A percentile compares a stretch with the other conserved stretches of the same genome.
phyloP scores from a whole-genome alignment of 92 coral and sea anemone species.

The Siderastrea siderea region DNA sequence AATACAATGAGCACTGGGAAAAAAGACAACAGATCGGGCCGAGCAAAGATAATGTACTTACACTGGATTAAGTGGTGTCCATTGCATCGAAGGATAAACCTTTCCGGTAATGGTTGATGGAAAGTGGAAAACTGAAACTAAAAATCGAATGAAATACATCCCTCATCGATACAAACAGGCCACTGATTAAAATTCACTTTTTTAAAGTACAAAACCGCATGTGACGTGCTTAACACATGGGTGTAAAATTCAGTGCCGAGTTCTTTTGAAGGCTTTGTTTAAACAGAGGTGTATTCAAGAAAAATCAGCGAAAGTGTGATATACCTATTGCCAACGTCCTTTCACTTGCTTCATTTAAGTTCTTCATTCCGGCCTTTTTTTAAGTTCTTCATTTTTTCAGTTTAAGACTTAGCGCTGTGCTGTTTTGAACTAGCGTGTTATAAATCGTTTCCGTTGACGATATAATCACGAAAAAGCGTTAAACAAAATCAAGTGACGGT shows the following conservation, averaged over 20 bases:
- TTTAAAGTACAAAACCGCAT: neutral
- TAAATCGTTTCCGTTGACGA: no score
- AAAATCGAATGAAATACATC: neutral
- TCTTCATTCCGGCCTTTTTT: no score
- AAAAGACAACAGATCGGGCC: neutral
- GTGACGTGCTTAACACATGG: constrained; percentile 13
- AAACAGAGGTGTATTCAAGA: no score
- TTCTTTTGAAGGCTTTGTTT: neutral
- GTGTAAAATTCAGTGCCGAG: constrained; percentile 4
- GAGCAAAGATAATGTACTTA: constrained; percentile 47
- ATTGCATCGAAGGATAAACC: constrained; percentile 67
- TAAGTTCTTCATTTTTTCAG: no score
- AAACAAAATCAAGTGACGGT: no score
- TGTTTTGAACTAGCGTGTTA: no score
- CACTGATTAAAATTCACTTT: neutral
- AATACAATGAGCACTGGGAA: no score
- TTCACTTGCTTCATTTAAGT: no score
- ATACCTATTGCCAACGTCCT: no score
- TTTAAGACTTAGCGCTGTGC: no score
- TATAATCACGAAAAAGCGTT: no score
- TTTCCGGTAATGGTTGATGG: neutral
- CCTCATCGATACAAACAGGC: neutral
- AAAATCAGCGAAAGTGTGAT: no score
- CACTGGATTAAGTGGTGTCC: constrained; percentile 76
- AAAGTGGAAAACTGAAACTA: neutral